Percentiles rank a stretch among this genome's conserved stretches.
Conservation (phyloP, 1,140 invertebrate species). For the Oryctes rhinoceros region DNA sequence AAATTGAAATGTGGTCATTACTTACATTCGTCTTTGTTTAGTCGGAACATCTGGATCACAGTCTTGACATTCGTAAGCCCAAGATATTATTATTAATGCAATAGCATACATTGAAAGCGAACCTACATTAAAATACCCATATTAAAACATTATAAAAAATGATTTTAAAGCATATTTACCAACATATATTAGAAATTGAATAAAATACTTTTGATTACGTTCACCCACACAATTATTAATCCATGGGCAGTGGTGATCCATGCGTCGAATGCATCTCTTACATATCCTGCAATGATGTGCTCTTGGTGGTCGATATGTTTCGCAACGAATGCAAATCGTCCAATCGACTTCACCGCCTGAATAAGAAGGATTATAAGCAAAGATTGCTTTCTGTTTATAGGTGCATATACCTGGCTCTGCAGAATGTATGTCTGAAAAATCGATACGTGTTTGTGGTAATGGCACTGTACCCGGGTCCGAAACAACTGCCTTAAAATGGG, state of each 20-base stretch:
- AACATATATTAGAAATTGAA: conserved; percentile 89
- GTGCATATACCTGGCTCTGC: conserved; percentile 48
- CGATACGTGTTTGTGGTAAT: conserved; percentile 79
- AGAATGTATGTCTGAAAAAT: conserved; percentile 77
- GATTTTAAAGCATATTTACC: conserved; percentile 56
- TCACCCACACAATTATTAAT: conserved; percentile 93
- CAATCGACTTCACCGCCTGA: conserved; percentile 73
- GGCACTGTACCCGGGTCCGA: conserved; percentile 91
- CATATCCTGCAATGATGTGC: conserved; percentile 92
- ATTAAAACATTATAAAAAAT: not conserved
- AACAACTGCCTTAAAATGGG: conserved; percentile 85
- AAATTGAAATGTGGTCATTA: conserved; percentile 47
- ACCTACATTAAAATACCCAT: conserved; percentile 45
- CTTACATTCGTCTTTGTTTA: conserved; percentile 82
- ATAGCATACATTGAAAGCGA: conserved; percentile 74
- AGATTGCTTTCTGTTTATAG: not conserved
- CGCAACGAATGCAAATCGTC: conserved; percentile 86
- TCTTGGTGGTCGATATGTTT: conserved; percentile 83
- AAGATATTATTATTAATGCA: conserved; percentile 75
- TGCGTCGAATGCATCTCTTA: conserved; percentile 83
- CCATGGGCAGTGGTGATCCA: conserved; percentile 94
- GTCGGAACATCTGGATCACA: conserved; percentile 71
- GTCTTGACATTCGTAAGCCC: conserved; percentile 76
- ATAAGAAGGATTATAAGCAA: conserved; percentile 6
- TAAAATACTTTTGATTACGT: conserved; percentile 93